These are phyloP conservation scores for Apodemia zela DNA, from an alignment of 2,888 invertebrate species.

Conservation along the genomic window DNA sequence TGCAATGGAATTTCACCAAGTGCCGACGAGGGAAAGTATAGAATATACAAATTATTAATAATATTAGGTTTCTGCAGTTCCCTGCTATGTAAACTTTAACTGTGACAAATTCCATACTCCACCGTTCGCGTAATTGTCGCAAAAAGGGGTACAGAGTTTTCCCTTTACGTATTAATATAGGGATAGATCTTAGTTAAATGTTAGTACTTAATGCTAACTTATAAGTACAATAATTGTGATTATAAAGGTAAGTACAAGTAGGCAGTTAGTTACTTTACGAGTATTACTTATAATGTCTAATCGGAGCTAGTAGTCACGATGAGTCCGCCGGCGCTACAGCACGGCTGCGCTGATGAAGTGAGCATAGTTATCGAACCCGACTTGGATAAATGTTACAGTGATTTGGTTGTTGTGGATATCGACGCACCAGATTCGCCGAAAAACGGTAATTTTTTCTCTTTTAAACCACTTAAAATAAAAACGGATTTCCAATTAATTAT, in stretches of 20 bases:
- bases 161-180: too few species aligned
- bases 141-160: too few species aligned
- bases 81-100: too few species aligned
- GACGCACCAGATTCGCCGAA: conserved; percentile 13
- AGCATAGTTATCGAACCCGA: conserved; percentile 22
- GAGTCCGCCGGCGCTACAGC: conserved; percentile 37
- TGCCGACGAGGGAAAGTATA: too few species aligned
- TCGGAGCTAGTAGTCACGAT: conserved; percentile 36
- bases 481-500: too few species aligned
- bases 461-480: neutral
- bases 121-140: too few species aligned
- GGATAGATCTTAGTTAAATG: too few species aligned
- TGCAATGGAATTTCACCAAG: too few species aligned
- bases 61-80: too few species aligned
- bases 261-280: neutral
- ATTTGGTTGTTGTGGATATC: conserved; percentile 18
- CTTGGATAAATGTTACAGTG: conserved; percentile 14
- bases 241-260: neutral
- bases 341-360: conserved; percentile 28
- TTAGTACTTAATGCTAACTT: neutral
- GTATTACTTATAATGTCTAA: neutral
- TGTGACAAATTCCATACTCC: too few species aligned
- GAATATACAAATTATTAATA: too few species aligned
- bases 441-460: conserved; percentile 1
- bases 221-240: neutral